Conservation (phyloP, 92 coral and sea anemone species). For the Pocillopora grandis region DNA sequence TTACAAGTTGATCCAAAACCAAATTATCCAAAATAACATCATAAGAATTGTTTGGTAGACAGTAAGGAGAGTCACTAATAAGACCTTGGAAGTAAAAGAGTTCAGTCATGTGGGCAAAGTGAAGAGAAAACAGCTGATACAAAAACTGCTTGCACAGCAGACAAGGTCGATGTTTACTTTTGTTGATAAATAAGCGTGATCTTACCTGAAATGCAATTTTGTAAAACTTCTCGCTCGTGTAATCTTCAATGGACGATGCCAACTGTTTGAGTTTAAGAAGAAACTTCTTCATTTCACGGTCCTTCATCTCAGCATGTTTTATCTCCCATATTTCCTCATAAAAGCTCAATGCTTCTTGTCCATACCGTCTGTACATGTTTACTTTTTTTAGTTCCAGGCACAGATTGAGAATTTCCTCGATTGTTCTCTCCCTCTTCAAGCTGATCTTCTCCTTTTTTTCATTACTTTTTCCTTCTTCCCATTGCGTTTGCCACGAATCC, state of each 20-base stretch:
- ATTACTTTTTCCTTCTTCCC: constrained; percentile 9
- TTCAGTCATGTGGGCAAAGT: too few species aligned
- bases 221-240: neutral
- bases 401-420: neutral
- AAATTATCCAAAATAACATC: too few species aligned
- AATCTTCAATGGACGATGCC: constrained; percentile 25
- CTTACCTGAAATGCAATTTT: neutral
- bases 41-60: too few species aligned
- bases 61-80: too few species aligned
- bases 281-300: neutral
- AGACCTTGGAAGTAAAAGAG: too few species aligned
- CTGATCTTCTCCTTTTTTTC: neutral
- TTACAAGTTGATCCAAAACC: too few species aligned
- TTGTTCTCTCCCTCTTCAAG: neutral
- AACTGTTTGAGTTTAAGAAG: neutral
- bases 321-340: neutral
- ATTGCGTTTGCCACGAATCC: neutral
- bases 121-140: too few species aligned
- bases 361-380: constrained; percentile 16
- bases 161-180: neutral
- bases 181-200: too few species aligned
- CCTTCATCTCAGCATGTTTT: neutral
- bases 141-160: neutral
- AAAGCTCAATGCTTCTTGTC: constrained; percentile 21
- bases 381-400: constrained; percentile 17